These are phyloP conservation scores for Brachystomella parvula DNA, from an alignment of 1,140 invertebrate genomes.

Conservation along the genomic window DNA sequence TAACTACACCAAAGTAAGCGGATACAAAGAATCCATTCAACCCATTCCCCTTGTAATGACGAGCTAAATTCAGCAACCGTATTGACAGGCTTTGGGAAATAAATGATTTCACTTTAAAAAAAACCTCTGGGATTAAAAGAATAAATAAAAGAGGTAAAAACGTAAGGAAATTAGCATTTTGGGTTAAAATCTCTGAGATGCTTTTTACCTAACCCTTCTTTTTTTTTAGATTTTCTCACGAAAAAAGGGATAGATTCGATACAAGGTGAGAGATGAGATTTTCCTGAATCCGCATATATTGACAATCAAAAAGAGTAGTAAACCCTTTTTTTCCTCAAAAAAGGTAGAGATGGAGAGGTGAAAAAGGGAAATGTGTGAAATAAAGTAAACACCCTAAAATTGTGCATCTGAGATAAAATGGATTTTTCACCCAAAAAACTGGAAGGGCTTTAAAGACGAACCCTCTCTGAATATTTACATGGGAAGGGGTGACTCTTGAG, in stretches of 20 bases:
- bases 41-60: not conserved
- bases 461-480: not conserved
- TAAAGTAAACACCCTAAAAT: not conserved
- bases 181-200: constrained; percentile 18
- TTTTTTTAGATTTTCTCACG: constrained; percentile 25
- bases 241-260: constrained; percentile 2
- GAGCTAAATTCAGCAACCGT: not conserved
- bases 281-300: constrained; percentile 3
- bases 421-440: constrained; percentile 7
- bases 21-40: not conserved
- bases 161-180: constrained; percentile 27
- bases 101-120: constrained; percentile 2
- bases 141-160: constrained; percentile 7
- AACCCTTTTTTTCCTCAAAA: constrained; percentile 9
- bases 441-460: not conserved
- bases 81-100: constrained; percentile 15
- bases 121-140: not conserved
- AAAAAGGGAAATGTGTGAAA: not conserved
- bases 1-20: not conserved
- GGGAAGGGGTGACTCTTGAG: not conserved
- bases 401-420: not conserved
- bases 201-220: not conserved
- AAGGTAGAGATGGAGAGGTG: not conserved
- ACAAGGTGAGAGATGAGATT: constrained; percentile 1
- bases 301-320: not conserved